Conservation (phyloP, 2,113 vertebrate species). For the Prinia subflava region DNA sequence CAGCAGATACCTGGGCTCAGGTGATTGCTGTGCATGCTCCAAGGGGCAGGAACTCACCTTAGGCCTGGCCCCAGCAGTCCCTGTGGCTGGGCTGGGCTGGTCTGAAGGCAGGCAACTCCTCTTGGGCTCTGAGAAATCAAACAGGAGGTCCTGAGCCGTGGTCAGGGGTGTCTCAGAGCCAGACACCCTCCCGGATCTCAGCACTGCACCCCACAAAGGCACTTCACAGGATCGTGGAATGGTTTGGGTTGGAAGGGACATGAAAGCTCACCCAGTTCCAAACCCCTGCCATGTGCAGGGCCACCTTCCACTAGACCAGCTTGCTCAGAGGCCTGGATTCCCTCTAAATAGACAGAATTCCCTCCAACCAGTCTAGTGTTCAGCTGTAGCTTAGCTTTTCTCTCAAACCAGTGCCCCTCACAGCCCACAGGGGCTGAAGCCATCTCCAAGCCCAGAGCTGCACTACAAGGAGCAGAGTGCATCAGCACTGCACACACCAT, state of each 20-base stretch:
- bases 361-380: background rate
- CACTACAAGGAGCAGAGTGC: background rate
- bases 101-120: background rate
- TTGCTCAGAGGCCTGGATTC: background rate
- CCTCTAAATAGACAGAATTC: background rate
- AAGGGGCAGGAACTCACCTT: background rate
- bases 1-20: background rate
- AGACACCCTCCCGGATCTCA: background rate
- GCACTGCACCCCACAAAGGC: background rate
- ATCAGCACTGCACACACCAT: background rate
- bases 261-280: background rate
- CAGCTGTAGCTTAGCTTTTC: background rate
- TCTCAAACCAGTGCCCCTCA: background rate
- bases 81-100: background rate
- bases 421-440: background rate
- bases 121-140: background rate
- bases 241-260: background rate
- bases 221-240: background rate
- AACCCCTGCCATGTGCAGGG: background rate
- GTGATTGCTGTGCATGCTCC: background rate
- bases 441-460: background rate
- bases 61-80: background rate
- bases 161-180: background rate
- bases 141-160: background rate
- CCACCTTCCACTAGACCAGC: background rate